Base-by-base conservation (phyloP, 2,888 invertebrate species). In the Meliscaeva auricollis region DNA sequence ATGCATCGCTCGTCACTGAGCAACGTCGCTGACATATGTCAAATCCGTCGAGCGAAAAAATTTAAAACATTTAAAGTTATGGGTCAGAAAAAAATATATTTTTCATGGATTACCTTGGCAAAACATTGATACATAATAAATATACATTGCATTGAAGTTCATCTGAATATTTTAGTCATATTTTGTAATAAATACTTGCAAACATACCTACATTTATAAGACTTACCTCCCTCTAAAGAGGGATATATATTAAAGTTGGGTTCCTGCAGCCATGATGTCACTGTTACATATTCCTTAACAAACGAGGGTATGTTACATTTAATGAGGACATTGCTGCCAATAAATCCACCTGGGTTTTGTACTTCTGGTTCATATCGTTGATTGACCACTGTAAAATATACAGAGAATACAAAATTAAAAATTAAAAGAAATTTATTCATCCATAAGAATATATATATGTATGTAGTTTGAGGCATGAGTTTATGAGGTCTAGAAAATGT, bases 291-390 rank as follows among this genome's bases (percentile, higher is more conserved):
- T 85, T 94, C 93, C 88, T 93, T 93, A 20, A 93, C 93, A 89
- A 93, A 93, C 60, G 93, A 93, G 56, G 93, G 94, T 87, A 94
- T 93, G 88, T 92, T 93, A 90, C 94, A 94, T 87, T 93, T 93
- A 88, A 94, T 93, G 82, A 94, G 89, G 69, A 94, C 93, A 89
- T 94, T 94, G 89, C 93, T 93, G 79, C 93, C 93, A 83, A 93
- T 91, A 90, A 94, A 94, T 87, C 93, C 93, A 82, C 93, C 93
- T 44, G 93, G 93, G 91, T 93, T 94, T 90, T 94, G 94, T 69
- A 94, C 94, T 91, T 94, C 94, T 78, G 94, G 93, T 87, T 94
- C 94, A 89, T 93, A 94, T 76, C 93, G 93, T 87, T 94, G 94
- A 90, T 93, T 92, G 85, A 94, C 93, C 89, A 93, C 94, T 93